These are phyloP conservation scores for Dermatophagoides farinae DNA, from an alignment of 1,140 invertebrate species.

Conservation along the genomic window DNA sequence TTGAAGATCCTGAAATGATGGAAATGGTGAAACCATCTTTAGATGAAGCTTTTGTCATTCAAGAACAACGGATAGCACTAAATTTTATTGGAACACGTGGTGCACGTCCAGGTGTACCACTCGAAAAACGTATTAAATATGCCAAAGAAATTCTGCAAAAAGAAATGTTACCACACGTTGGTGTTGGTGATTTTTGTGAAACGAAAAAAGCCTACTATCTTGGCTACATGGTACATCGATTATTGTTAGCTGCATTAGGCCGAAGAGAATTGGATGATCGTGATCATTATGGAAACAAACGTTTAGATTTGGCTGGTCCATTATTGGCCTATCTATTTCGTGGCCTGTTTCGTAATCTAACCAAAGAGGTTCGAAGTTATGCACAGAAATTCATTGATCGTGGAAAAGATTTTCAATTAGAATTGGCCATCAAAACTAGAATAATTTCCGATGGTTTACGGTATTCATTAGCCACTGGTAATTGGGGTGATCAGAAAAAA, in stretches of 20 bases:
- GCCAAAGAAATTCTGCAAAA: conserved; percentile 96
- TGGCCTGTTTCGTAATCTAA: conserved; percentile 65
- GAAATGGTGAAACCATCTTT: conserved; percentile 97
- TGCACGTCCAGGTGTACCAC: conserved; percentile 86
- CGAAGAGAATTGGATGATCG: conserved; percentile 87
- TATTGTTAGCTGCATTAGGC: conserved; percentile 79
- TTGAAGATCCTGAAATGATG: conserved; percentile 99
- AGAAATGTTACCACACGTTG: conserved; percentile 97
- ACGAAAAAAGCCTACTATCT: conserved; percentile 97
- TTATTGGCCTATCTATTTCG: conserved; percentile 76
- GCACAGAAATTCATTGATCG: conserved; percentile 97
- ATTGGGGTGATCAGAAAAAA: conserved; percentile 99
- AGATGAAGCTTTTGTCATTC: conserved; percentile 97
- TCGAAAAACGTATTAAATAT: conserved; percentile 96
- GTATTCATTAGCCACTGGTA: conserved; percentile 93
- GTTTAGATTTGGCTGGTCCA: conserved; percentile 88
- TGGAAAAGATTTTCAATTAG: conserved; percentile 93
- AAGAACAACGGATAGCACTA: conserved; percentile 92
- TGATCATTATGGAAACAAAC: conserved; percentile 98
- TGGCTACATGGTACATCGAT: conserved; percentile 91
- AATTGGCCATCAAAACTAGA: conserved; percentile 88
- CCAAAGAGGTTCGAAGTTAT: conserved; percentile 90
- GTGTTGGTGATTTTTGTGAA: conserved; percentile 95
- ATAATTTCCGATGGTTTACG: conserved; percentile 94
- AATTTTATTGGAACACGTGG: conserved; percentile 95